Percentiles rank a stretch among this genome's conserved stretches.
These are phyloP conservation scores for Ctena decussata DNA, from an alignment of 2,888 invertebrate genomes.

Conservation along the genomic window DNA sequence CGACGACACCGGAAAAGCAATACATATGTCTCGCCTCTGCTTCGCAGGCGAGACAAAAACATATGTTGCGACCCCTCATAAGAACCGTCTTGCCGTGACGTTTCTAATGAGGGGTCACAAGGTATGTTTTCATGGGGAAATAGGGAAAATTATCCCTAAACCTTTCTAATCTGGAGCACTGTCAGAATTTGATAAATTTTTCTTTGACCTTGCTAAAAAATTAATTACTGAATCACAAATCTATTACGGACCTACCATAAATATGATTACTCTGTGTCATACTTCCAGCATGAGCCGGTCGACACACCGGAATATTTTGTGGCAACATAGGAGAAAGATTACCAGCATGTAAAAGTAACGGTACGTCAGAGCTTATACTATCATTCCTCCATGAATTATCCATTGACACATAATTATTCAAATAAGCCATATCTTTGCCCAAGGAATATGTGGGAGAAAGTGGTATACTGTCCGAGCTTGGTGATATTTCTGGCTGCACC, in stretches of 20 bases:
- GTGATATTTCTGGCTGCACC: conserved; percentile 52
- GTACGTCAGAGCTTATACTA: background rate
- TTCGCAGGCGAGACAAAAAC: too few species aligned
- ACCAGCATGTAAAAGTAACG: background rate
- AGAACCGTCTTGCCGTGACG: too few species aligned
- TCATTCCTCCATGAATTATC: conserved; percentile 21
- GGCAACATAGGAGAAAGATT: background rate
- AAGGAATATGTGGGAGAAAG: conserved; percentile 40
- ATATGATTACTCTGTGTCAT: conserved; percentile 13
- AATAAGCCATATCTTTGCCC: background rate
- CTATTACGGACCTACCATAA: conserved; percentile 20
- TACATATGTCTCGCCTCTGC: too few species aligned
- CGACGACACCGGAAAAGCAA: too few species aligned
- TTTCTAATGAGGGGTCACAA: too few species aligned
- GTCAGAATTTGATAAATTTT: too few species aligned
- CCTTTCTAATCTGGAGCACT: too few species aligned
- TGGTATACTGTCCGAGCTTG: conserved; percentile 43
- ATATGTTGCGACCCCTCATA: too few species aligned
- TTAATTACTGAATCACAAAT: too few species aligned
- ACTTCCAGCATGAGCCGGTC: background rate
- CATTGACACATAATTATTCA: conserved; percentile 7
- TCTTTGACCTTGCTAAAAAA: too few species aligned
- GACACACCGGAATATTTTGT: background rate
- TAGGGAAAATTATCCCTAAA: too few species aligned
- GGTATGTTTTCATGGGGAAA: too few species aligned